Evolutionary conservation across 2,888 invertebrate species (phyloP).

Genomic region (Drosophila silvestris): DNA sequence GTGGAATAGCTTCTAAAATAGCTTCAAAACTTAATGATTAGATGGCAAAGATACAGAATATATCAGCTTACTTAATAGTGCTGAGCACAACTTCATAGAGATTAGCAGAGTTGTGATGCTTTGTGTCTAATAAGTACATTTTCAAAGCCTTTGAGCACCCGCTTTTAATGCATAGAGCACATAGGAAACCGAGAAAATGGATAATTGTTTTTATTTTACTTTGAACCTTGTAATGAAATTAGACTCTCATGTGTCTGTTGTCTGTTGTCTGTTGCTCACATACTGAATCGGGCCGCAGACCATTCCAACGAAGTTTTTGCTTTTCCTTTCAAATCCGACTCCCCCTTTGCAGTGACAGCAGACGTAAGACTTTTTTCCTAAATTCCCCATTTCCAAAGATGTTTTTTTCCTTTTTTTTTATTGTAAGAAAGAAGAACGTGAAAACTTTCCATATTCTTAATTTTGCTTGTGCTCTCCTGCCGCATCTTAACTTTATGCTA

Average conservation of each 20-base stretch:
- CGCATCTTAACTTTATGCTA: constrained; percentile 57
- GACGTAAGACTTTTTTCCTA: constrained; percentile 44
- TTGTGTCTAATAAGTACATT: background rate
- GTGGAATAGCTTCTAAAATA: background rate
- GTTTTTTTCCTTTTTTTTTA: background rate
- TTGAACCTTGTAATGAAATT: background rate
- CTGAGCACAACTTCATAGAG: background rate
- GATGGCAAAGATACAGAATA: background rate
- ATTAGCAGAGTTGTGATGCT: background rate
- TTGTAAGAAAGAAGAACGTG: constrained; percentile 16
- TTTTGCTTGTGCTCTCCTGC: constrained; percentile 55
- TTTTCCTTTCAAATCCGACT: constrained; percentile 45
- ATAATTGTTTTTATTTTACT: background rate
- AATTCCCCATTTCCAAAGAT: constrained; percentile 20
- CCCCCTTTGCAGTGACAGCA: constrained; percentile 17
- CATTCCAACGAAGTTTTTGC: constrained; percentile 41
- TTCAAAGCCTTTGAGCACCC: background rate
- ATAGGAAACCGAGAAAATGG: background rate
- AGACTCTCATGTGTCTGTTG: constrained; percentile 5
- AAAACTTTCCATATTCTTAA: constrained; percentile 76
- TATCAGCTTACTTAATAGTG: background rate
- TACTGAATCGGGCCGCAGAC: constrained; percentile 26
- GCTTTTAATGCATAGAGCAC: background rate
- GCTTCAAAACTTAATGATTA: background rate
- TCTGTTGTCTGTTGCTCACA: constrained; percentile 15